Evolutionary conservation across 2,113 vertebrate genomes (phyloP), one percentile per base, ranked within the genome.

Genomic region (Aegithalos caudatus): DNA sequence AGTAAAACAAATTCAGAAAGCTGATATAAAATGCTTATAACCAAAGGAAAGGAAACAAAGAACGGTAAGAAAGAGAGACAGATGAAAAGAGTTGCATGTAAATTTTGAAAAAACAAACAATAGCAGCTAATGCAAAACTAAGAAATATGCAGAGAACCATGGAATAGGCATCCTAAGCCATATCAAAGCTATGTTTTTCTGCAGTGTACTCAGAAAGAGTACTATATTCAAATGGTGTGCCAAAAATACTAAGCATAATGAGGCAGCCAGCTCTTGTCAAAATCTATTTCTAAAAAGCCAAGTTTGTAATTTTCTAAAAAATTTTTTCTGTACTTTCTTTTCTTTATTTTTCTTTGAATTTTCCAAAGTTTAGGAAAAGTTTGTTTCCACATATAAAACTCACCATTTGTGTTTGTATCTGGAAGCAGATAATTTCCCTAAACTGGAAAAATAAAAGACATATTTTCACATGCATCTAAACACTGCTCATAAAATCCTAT

Each of bases 11-110:
- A 97, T 96, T 95, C 47, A 67, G 90, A 95, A 74, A 38, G 45
- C 65, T 94, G 90, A 96, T 97, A 96, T 21, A 93, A 94, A 91
- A 95, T 84, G 56, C 64, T 97, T 92, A 91, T 88, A 92, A 94
- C 58, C 37, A 87, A 69, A 71, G 73, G 20, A 80, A 95, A 91
- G 53, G 78, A 91, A 95, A 91, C 22, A 90, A 92, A 87, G 74
- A 96, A 74, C 44, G 92, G 83, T 66, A 94, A 89, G 67, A 94
- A 95, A 81, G 57, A 40, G 20, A 76, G 33, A 51, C 9, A 87
- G 35, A 90, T 86, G 27, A 95, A 94, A 67, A 88, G 50, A 61
- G 66, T 61, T 74, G 33, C 74, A 38, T 31, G 50, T 57, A 77
- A 58, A 25, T 77, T 66, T 92, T 88, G 82, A 24, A 81, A 84